Evolutionary conservation across 1,140 invertebrate species (phyloP).

Genomic region (Eumaeus atala): DNA sequence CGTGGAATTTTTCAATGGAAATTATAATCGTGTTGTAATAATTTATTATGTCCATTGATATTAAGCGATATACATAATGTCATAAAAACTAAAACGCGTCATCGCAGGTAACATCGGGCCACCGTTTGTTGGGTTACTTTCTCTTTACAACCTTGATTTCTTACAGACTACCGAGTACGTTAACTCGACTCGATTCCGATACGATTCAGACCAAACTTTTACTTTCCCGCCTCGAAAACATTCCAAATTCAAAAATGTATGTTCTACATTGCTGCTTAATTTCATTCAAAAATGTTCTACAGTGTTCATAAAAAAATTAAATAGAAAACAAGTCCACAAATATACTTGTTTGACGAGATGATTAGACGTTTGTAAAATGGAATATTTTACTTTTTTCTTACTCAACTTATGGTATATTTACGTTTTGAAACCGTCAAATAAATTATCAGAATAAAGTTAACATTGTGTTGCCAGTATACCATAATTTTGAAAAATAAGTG

Average conservation of each 20-base stretch:
- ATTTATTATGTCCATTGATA: neutral
- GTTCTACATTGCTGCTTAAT: no score
- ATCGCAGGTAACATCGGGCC: constrained; percentile 1
- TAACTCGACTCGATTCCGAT: constrained; percentile 1
- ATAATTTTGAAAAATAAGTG: no score
- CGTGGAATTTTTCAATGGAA: constrained; percentile 6
- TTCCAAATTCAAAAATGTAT: neutral
- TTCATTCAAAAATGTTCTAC: no score
- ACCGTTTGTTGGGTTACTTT: constrained; percentile 5
- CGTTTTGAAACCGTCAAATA: no score
- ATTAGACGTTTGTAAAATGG: neutral
- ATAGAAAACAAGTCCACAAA: neutral
- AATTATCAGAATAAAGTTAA: no score
- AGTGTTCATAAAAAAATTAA: no score
- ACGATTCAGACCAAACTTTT: neutral
- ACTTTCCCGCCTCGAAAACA: constrained; percentile 3
- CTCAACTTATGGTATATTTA: no score
- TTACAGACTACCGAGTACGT: constrained; percentile 3
- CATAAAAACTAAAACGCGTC: constrained; percentile 3
- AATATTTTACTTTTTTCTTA: no score
- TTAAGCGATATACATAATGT: neutral
- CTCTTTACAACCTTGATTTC: neutral
- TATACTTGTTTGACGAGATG: neutral
- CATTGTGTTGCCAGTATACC: no score
- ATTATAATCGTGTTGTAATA: neutral